phyloP scores from a whole-genome alignment of 2,888 invertebrate species.

The Mythimna loreyi region DNA sequence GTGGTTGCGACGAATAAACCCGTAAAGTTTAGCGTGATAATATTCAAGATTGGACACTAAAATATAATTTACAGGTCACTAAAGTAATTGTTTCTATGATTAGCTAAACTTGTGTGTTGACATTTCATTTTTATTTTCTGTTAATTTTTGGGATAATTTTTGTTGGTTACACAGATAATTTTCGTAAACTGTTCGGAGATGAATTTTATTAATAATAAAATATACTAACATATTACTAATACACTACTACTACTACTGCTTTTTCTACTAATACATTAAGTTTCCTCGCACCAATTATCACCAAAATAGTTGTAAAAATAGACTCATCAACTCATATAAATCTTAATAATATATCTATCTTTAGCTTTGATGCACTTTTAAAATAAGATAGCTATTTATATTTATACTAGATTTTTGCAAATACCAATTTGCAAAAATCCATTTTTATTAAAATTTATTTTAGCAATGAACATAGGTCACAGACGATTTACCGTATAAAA shows the following conservation, averaged over 20 bases:
- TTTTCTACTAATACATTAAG: too few relatives aligned
- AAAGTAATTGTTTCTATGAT: conserved; percentile 25
- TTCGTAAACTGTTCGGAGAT: background rate
- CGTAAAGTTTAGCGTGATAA: conserved; percentile 61
- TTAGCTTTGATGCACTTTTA: too few relatives aligned
- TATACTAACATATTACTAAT: too few relatives aligned
- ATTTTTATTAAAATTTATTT: background rate
- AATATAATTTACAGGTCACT: conserved; percentile 37
- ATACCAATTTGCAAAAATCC: too few relatives aligned
- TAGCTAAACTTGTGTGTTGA: conserved; percentile 17
- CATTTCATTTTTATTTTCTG: background rate
- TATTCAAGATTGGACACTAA: conserved; percentile 53
- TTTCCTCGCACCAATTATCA: too few relatives aligned
- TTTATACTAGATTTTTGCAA: too few relatives aligned
- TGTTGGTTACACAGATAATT: background rate
- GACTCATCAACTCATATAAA: too few relatives aligned
- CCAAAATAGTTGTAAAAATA: too few relatives aligned
- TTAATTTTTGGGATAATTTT: background rate
- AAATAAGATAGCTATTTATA: too few relatives aligned
- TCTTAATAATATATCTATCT: too few relatives aligned
- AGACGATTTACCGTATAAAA: conserved; percentile 1
- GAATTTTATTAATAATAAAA: too few relatives aligned
- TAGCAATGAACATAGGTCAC: background rate
- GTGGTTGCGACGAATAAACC: conserved; percentile 57
- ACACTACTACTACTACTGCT: too few relatives aligned